Evolutionary conservation across 2,888 invertebrate genomes (phyloP), one percentile per base, ranked within the genome.

Genomic region (Crepidodera aurea): DNA sequence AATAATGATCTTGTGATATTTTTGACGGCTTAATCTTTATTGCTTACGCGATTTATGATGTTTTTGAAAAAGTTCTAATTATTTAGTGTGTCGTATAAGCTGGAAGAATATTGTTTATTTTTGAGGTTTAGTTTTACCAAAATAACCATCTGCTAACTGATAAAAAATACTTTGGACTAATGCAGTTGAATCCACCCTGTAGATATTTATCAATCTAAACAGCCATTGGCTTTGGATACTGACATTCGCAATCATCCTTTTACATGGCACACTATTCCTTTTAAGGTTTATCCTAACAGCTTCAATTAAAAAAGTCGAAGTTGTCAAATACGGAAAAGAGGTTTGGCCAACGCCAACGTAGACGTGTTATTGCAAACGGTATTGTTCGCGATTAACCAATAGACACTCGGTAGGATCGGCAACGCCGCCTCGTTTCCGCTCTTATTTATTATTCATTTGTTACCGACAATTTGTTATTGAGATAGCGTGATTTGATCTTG

Each of bases 281-380:
- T 51, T 64, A 64, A 18, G 64, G 64, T 44, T 32, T 64, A 60
- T 60, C 58, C 56, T 60, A 64, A 64, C 55, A 60, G 56, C 55
- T 32, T 48, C 48, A 39, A 39, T 56, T 50, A 48, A 48, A 57
- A 56, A 57, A 57, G 39, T 65, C 55, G 60, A 42, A 54, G 56
- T 65, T 60, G 42, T 59, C 65, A 60, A 68, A 68, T 68, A 68
- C 62, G 65, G 68, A 60, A 68, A 71, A 71, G 72, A 72, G 75
- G 75, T 66, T 57, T 70, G 75, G 74, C 65, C 69, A 67, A 66
- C 71, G 71, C 75, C 75, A 66, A 73, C 73, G 67, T 59, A 55
- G 51, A 66, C 67, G 71, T 69, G 69, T 71, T 70, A 70, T 69
- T 62, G 62, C 62, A 46, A 56, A 53, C 65, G 60, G 66, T 66